Evolutionary conservation across 2,797 vertebrate species (phyloP), one percentile per base, ranked within the genome.

Genomic region (Microchirus variegatus): DNA sequence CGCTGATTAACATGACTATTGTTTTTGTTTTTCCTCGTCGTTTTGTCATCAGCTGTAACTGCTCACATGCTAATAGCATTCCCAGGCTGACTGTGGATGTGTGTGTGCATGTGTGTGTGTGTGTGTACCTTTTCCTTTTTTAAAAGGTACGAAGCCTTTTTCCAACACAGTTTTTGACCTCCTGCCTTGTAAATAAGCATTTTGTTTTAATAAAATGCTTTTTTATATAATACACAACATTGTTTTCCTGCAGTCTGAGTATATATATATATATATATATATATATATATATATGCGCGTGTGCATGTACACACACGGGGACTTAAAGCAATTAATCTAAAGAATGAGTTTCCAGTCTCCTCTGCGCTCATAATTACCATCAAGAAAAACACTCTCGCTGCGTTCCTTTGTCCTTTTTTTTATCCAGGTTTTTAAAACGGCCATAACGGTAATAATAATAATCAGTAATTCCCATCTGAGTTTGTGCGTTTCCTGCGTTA

Each of bases 121-220:
- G 31, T 31, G 31, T 31, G 31, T 31, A 31, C 31, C 31, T 31
- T 31, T 31, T 31, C 36, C 58, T 86, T 91, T 91, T 90, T 75
- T 88, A 87, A 89, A 89, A 84, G 83, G 78, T 83, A 81, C 77
- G 60, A 40, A 53, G 59, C 63, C 53, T 76, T 75, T 47, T 80
- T 81, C 59, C 75, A 69, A 75, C 83, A 76, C 66, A 81, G 59
- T 46, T 66, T 36, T 88, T 83, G n/a, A 78, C 68, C 75, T 82
- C 74, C 41, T 71, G 74, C 77, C 59, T 76, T 93, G 91, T 93
- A 91, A 86, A 93, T 92, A 91, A 86, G 90, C 91, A 90, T 93
- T 93, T 93, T 92, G 82, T 92, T 92, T 77, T 84, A 93, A 89
- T 93, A 93, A 94, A 93, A 92, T 91, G 90, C 86, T 86, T 49